Percentiles rank a stretch among this genome's conserved stretches.
Conservation (phyloP, 2,113 vertebrate species). For the Hiodon alosoides region DNA sequence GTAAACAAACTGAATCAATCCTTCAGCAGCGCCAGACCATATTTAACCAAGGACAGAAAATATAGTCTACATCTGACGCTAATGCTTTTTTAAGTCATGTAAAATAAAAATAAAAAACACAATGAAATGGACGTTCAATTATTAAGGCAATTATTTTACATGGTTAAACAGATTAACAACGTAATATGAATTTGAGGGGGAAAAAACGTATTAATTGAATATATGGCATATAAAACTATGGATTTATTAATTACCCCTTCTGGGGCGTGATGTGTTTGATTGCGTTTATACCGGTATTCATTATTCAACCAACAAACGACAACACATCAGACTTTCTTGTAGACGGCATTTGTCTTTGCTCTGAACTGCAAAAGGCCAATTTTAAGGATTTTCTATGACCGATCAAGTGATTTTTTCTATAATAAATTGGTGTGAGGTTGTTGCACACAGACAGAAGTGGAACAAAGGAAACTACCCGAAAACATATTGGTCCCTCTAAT, state of each 20-base stretch:
- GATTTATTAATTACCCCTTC: background rate
- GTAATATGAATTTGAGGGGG: too few relatives aligned
- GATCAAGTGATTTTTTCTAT: constrained; percentile 77
- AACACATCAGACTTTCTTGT: background rate
- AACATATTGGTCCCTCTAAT: constrained; percentile 80
- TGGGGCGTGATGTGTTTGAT: background rate
- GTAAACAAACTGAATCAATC: constrained; percentile 89
- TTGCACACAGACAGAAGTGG: constrained; percentile 76
- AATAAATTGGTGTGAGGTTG: constrained; percentile 84
- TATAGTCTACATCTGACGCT: constrained; percentile 27
- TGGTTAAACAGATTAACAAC: too few relatives aligned
- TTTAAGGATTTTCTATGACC: constrained; percentile 78
- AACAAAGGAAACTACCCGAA: constrained; percentile 75
- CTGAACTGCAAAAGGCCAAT: constrained; percentile 49
- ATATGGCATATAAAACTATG: too few relatives aligned
- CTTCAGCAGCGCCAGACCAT: constrained; percentile 61
- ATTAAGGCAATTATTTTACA: too few relatives aligned
- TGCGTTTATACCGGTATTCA: too few relatives aligned
- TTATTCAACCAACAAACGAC: background rate
- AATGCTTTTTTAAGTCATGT: background rate
- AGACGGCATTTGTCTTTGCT: background rate
- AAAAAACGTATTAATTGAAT: too few relatives aligned
- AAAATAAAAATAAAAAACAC: too few relatives aligned
- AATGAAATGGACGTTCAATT: too few relatives aligned
- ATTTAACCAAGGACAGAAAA: constrained; percentile 48